Evolutionary conservation across 2,888 invertebrate species (phyloP).

Genomic region (Drosophila koepferae): DNA sequence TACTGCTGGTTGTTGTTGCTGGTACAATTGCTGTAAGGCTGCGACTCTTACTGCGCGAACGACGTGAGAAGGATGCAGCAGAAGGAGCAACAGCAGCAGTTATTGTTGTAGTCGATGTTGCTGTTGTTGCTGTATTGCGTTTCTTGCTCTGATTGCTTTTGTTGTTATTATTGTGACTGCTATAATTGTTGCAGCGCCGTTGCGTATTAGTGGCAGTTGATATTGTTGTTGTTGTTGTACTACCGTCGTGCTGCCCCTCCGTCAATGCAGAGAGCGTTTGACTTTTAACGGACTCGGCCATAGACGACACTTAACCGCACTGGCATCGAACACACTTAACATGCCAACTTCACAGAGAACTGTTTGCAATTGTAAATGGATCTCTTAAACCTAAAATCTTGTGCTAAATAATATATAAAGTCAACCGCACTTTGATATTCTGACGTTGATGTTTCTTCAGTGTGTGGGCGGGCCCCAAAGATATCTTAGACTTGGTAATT

Average conservation of each 20-base stretch:
- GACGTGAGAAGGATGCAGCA: constrained; percentile 45
- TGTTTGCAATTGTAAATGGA: constrained; percentile 41
- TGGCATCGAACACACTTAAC: constrained; percentile 86
- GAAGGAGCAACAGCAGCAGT: constrained; percentile 4
- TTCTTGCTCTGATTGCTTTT: constrained; percentile 54
- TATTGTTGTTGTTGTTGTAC: constrained; percentile 58
- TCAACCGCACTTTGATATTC: constrained; percentile 6
- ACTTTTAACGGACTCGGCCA: constrained; percentile 95
- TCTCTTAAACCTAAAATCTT: constrained; percentile 17
- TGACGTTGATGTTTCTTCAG: constrained; percentile 1
- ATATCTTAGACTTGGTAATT: constrained; percentile 3
- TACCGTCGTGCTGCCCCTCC: constrained; percentile 87
- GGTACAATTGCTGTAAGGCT: constrained; percentile 9
- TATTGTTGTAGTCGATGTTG: constrained; percentile 22
- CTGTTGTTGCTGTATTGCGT: constrained; percentile 30
- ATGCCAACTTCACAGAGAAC: constrained; percentile 80
- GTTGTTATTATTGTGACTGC: constrained; percentile 42
- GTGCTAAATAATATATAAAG: constrained; percentile 8
- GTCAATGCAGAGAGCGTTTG: constrained; percentile 90
- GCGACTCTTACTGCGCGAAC: constrained; percentile 61
- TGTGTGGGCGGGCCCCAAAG: not conserved
- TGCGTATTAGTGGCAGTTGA: constrained; percentile 41
- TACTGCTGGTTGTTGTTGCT: constrained; percentile 12
- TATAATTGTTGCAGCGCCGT: constrained; percentile 45
- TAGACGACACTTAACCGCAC: constrained; percentile 94